phyloP scores from a whole-genome alignment of 2,797 vertebrate genomes.

The Enteromius thamalakanensis region DNA sequence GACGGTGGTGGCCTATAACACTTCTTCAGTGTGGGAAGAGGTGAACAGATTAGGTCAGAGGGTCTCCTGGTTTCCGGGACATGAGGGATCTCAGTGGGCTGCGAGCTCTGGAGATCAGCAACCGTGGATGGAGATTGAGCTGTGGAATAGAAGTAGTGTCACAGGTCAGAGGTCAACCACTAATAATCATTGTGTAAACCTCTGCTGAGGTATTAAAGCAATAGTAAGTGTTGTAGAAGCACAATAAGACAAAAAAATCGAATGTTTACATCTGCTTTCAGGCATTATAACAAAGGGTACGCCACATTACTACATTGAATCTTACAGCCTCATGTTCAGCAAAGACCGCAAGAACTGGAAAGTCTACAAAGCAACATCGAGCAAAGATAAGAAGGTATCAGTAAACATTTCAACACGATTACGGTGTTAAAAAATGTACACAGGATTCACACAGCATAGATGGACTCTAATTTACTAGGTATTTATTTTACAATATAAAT shows the following conservation, averaged over 20 bases:
- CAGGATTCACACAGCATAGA: neutral
- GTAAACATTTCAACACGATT: neutral
- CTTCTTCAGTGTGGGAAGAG: slow-evolving; percentile 79
- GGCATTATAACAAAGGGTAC: slow-evolving; percentile 83
- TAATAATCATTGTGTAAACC: neutral
- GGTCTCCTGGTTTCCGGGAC: slow-evolving; percentile 66
- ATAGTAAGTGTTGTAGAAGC: neutral
- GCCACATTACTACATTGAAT: slow-evolving; percentile 71
- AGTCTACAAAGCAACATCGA: slow-evolving; percentile 74
- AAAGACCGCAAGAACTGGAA: slow-evolving; percentile 84
- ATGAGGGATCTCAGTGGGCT: slow-evolving; percentile 70
- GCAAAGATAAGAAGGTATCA: slow-evolving; percentile 81
- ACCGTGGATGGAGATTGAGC: slow-evolving; percentile 83
- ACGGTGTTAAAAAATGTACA: neutral
- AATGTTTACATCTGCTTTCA: slow-evolving; percentile 57
- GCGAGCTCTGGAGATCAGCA: slow-evolving; percentile 56
- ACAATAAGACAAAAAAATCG: neutral
- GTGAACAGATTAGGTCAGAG: slow-evolving; percentile 62
- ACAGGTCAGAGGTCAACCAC: slow-evolving; percentile 75
- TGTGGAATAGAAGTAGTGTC: slow-evolving; percentile 78
- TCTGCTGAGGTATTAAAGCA: neutral
- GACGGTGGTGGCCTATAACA: slow-evolving; percentile 71
- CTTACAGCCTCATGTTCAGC: slow-evolving; percentile 80
- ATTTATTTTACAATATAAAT: neutral
- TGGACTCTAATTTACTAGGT: neutral